phyloP scores from a whole-genome alignment of 2,797 vertebrate genomes.

The Sebastes steindachneri region DNA sequence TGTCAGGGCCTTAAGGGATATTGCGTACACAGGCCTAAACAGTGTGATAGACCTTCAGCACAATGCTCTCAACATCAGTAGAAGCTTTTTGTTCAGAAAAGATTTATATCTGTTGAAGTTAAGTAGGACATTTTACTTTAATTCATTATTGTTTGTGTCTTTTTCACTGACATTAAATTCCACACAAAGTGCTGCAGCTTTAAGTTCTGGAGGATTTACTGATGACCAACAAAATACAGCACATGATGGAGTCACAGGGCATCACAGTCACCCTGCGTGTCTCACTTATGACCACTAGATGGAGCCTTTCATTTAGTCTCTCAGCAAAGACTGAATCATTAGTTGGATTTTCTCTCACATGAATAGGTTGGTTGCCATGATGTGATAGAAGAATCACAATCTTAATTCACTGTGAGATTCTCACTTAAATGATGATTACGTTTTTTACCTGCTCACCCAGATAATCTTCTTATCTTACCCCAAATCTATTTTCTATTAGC shows the following conservation, averaged over 20 bases:
- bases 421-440: background rate
- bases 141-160: background rate
- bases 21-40: background rate
- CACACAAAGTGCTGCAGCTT: background rate
- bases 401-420: background rate
- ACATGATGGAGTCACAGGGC: background rate
- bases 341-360: background rate
- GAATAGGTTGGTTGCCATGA: background rate
- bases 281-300: slow-evolving; percentile 53
- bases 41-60: background rate
- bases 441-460: background rate
- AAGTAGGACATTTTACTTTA: background rate
- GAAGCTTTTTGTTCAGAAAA: background rate
- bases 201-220: background rate
- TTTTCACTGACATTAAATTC: background rate
- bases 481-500: background rate
- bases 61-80: background rate
- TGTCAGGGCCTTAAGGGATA: background rate
- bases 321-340: no score
- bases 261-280: background rate
- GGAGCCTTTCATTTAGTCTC: slow-evolving; percentile 38
- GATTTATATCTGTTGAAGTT: background rate
- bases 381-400: background rate
- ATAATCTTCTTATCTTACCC: background rate
- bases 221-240: background rate